Percentiles rank a stretch among this genome's conserved stretches.
Conservation (phyloP, 2,113 vertebrate genomes). For the Cariama cristata region DNA sequence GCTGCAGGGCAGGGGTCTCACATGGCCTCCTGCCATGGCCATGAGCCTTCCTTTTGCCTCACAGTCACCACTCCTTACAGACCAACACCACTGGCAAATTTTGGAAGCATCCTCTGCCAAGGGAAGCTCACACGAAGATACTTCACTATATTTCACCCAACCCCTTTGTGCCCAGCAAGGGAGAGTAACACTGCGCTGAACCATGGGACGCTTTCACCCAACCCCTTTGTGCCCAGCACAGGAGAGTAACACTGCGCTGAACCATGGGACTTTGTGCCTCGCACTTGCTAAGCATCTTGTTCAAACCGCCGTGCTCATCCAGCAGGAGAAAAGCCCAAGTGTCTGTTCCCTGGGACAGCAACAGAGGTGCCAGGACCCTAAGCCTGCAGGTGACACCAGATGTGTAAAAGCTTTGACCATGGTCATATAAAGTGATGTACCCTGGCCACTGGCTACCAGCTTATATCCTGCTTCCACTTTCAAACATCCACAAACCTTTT, state of each 20-base stretch:
- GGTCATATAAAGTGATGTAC: no score
- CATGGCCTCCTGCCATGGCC: rapidly evolving
- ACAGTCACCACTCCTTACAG: background rate
- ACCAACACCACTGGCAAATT: background rate
- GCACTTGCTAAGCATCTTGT: rapidly evolving
- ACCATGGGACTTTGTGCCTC: background rate
- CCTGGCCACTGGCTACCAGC: background rate
- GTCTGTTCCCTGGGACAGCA: background rate
- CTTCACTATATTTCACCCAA: background rate
- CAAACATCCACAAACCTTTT: background rate
- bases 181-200: no score
- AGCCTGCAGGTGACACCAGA: background rate
- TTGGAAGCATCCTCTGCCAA: background rate
- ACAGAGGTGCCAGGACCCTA: background rate
- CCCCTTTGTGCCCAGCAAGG: rapidly evolving
- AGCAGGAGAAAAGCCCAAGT: background rate
- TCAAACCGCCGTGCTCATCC: background rate
- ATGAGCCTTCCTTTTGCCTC: rapidly evolving
- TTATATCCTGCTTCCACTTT: background rate
- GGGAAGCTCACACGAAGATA: background rate
- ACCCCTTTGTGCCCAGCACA: no score
- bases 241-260: rapidly evolving
- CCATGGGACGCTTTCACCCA: no score
- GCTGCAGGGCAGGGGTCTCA: background rate
- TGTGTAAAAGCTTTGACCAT: background rate